These are phyloP conservation scores for Harpagoxenus sublaevis DNA, from an alignment of 2,888 invertebrate genomes.

Conservation along the genomic window DNA sequence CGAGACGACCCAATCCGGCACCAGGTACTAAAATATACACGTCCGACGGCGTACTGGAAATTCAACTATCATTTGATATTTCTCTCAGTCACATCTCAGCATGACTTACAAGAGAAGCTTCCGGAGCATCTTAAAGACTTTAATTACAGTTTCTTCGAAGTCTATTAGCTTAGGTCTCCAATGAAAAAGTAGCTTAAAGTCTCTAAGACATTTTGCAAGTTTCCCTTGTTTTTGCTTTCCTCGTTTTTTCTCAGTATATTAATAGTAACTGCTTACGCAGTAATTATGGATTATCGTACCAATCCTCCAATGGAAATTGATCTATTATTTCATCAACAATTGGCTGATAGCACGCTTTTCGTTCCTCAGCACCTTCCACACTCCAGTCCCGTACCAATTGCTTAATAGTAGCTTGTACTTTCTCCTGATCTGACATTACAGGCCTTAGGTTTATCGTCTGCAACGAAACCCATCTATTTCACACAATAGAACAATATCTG, in stretches of 20 bases:
- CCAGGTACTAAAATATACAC: slow-evolving; percentile 97
- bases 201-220: slow-evolving; percentile 17
- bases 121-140: neutral
- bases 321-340: slow-evolving; percentile 94
- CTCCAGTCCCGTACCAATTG: slow-evolving; percentile 99
- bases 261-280: neutral
- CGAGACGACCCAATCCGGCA: slow-evolving; percentile 97
- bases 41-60: slow-evolving; percentile 85
- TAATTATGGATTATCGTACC: slow-evolving; percentile 79
- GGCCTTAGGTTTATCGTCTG: slow-evolving; percentile 83
- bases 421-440: slow-evolving; percentile 88
- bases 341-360: slow-evolving; percentile 95
- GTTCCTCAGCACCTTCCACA: slow-evolving; percentile 92
- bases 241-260: neutral
- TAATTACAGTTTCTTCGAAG: neutral
- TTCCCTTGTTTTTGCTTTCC: slow-evolving; percentile 11
- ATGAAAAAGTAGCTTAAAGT: neutral
- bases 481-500: slow-evolving; percentile 76
- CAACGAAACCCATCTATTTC: slow-evolving; percentile 82
- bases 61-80: slow-evolving; percentile 77
- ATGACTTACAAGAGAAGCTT: slow-evolving; percentile 15
- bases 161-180: neutral
- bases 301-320: slow-evolving; percentile 90
- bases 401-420: slow-evolving; percentile 97
- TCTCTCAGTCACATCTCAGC: slow-evolving; percentile 64